phyloP scores from a whole-genome alignment of 2,113 vertebrate species.

The Urocynchramus pylzowi region DNA sequence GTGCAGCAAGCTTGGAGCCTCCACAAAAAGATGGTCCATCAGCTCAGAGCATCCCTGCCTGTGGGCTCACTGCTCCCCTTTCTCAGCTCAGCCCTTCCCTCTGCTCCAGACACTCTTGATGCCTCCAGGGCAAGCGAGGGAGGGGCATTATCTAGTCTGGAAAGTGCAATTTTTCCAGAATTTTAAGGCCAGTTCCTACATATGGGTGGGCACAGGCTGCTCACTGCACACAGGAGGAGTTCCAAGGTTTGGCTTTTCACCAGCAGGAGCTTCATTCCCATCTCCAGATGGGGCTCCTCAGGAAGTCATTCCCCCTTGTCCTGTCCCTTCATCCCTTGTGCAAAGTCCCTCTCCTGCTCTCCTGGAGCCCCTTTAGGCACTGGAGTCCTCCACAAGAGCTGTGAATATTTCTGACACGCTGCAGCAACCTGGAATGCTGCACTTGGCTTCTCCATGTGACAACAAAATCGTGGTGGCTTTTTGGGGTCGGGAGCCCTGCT shows the following conservation, averaged over 20 bases:
- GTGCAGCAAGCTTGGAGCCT: not conserved
- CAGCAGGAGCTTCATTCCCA: rapidly evolving
- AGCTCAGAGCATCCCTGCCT: not conserved
- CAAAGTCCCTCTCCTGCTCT: not conserved
- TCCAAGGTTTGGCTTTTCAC: not conserved
- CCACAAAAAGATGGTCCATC: not conserved
- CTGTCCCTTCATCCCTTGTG: not conserved
- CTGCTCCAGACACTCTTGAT: not conserved
- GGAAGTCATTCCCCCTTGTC: not conserved
- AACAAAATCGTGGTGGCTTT: not conserved
- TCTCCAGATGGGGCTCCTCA: not conserved
- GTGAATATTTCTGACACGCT: not conserved
- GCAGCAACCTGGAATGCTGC: rapidly evolving
- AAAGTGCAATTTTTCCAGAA: not conserved
- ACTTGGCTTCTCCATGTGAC: not conserved
- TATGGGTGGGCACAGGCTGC: not conserved
- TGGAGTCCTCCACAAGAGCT: not conserved
- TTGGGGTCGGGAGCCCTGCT: rapidly evolving
- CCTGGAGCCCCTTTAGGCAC: not conserved
- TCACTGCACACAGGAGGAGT: not conserved
- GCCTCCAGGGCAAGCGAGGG: not conserved
- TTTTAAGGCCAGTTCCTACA: not conserved
- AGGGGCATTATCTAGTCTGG: not conserved
- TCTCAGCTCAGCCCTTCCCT: not conserved
- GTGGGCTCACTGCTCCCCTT: rapidly evolving